These are phyloP conservation scores for Rhinopomastus cyanomelas DNA, from an alignment of 2,113 vertebrate species.

Conservation along the genomic window DNA sequence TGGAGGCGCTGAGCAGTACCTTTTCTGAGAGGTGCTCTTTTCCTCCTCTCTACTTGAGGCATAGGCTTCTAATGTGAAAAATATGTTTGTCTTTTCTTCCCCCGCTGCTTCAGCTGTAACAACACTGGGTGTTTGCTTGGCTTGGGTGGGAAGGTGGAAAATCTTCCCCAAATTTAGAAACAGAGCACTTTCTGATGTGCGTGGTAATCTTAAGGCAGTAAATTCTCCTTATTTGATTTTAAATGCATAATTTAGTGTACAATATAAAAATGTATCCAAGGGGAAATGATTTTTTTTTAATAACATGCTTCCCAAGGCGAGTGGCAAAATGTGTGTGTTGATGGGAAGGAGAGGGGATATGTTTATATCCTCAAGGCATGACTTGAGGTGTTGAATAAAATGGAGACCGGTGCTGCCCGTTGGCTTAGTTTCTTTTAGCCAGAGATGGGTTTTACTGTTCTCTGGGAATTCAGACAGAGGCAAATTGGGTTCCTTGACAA, in stretches of 20 bases:
- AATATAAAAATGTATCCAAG: slow-evolving; percentile 63
- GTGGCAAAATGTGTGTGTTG: slow-evolving; percentile 25
- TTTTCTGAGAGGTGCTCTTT: slow-evolving; percentile 1
- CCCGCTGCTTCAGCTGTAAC: slow-evolving; percentile 42
- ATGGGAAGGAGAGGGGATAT: slow-evolving; percentile 49
- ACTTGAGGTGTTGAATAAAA: slow-evolving; percentile 58
- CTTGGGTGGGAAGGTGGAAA: slow-evolving; percentile 62
- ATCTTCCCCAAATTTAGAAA: slow-evolving; percentile 59
- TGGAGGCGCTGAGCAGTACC: not conserved
- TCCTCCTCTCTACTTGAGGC: not conserved
- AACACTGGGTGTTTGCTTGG: slow-evolving; percentile 63
- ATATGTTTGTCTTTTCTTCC: not conserved
- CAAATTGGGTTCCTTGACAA: slow-evolving; percentile 15
- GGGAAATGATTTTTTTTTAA: slow-evolving; percentile 67
- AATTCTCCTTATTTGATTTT: slow-evolving; percentile 68
- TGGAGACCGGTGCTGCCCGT: slow-evolving; percentile 44
- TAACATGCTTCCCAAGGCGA: slow-evolving; percentile 47
- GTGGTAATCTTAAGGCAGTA: slow-evolving; percentile 54
- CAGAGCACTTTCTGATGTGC: slow-evolving; percentile 56
- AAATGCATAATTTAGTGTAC: slow-evolving; percentile 70
- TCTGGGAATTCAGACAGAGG: slow-evolving; percentile 7
- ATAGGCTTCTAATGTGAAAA: slow-evolving; percentile 36
- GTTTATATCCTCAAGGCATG: slow-evolving; percentile 64
- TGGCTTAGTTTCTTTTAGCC: slow-evolving; percentile 45
- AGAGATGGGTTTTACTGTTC: slow-evolving; percentile 15